Percentiles rank a stretch among this genome's conserved stretches.
These are phyloP conservation scores for Hippoglossus stenolepis DNA, from an alignment of 2,113 vertebrate species.

Conservation along the genomic window DNA sequence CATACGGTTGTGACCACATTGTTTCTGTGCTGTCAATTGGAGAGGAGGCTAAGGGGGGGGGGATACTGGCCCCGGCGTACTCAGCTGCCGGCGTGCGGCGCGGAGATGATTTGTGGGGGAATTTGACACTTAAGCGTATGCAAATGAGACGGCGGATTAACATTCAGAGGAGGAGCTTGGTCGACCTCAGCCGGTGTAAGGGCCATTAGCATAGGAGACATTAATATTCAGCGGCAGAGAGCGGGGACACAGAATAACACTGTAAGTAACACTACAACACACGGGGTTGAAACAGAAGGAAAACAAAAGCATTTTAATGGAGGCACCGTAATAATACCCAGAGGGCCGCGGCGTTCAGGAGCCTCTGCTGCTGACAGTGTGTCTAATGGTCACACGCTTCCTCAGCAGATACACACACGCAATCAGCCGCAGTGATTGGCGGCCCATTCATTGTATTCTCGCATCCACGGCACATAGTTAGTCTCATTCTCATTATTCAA, in stretches of 20 bases:
- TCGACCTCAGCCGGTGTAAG: constrained; percentile 73
- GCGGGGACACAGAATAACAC: constrained; percentile 67
- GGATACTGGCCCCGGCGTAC: constrained; percentile 26
- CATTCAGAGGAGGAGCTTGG: constrained; percentile 84
- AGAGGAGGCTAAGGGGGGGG: constrained; percentile 15
- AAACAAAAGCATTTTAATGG: constrained; percentile 76
- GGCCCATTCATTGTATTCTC: constrained; percentile 63
- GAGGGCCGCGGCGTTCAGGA: constrained; percentile 39
- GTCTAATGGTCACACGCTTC: constrained; percentile 61
- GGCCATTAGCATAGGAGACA: constrained; percentile 79
- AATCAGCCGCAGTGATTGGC: constrained; percentile 70
- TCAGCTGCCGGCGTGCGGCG: constrained; percentile 24
- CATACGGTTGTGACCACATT: constrained; percentile 66
- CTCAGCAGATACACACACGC: constrained; percentile 45
- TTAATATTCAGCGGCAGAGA: constrained; percentile 80
- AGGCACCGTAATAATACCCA: constrained; percentile 56
- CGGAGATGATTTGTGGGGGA: constrained; percentile 73
- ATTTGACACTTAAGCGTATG: constrained; percentile 80
- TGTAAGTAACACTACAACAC: constrained; percentile 74
- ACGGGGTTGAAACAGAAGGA: constrained; percentile 59
- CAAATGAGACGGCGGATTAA: constrained; percentile 81
- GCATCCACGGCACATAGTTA: constrained; percentile 67
- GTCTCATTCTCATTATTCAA: constrained; percentile 73
- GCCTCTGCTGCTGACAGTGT: constrained; percentile 38
- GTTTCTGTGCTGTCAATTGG: constrained; percentile 67